These are phyloP conservation scores for Caenorhabditis inopinata DNA, from an alignment of 1,140 invertebrate species.

Conservation along the genomic window DNA sequence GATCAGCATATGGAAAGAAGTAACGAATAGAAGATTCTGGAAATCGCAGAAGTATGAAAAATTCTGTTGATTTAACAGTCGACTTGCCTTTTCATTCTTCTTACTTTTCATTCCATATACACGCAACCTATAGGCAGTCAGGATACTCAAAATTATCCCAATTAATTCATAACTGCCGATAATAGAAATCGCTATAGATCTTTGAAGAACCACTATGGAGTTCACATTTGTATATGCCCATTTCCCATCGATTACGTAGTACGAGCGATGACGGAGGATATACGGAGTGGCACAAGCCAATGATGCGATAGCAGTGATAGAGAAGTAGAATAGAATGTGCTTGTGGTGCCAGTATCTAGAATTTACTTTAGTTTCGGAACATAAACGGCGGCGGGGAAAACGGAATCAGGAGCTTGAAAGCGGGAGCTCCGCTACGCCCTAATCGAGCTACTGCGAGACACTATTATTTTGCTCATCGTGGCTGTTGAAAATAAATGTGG, in stretches of 20 bases:
- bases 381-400: too few relatives aligned
- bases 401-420: too few relatives aligned
- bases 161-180: background rate
- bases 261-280: background rate
- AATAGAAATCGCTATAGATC: background rate
- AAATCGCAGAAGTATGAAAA: background rate
- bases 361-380: background rate
- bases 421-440: too few relatives aligned
- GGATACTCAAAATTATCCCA: background rate
- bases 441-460: too few relatives aligned
- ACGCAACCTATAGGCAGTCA: background rate
- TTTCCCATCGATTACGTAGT: background rate
- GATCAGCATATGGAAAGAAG: background rate
- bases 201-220: background rate
- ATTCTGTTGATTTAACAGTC: background rate
- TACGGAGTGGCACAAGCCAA: background rate
- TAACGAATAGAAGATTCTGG: background rate
- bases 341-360: background rate
- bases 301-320: background rate
- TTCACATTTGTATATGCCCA: constrained; percentile 10
- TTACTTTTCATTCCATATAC: background rate
- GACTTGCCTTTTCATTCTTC: constrained; percentile 1
- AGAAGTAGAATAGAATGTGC: background rate
- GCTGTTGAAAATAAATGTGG: too few relatives aligned
- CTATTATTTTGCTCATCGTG: too few relatives aligned